phyloP scores from a whole-genome alignment of 2,113 vertebrate genomes.

The Sebastes schlegelii region DNA sequence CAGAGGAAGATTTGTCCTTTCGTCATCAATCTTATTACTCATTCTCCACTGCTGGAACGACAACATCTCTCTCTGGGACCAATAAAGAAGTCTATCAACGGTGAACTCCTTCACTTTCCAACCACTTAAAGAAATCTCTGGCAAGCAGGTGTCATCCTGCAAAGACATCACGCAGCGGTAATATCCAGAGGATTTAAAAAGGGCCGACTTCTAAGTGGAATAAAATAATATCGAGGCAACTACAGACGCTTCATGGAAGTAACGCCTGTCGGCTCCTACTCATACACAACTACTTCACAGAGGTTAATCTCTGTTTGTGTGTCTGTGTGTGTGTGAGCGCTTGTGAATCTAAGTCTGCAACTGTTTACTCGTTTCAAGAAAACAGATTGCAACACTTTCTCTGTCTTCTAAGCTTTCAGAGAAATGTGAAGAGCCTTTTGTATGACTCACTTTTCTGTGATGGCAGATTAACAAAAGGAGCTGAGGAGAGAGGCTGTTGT shows the following conservation, averaged over 20 bases:
- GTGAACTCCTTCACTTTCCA: constrained; percentile 14
- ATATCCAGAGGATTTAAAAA: constrained; percentile 16
- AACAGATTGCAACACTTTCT: constrained; percentile 19
- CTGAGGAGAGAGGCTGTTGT: constrained; percentile 5
- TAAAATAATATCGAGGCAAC: constrained; percentile 23
- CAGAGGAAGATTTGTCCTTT: neutral
- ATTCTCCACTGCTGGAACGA: neutral
- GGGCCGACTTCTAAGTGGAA: neutral
- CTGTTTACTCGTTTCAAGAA: constrained; percentile 46
- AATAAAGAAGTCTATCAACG: neutral
- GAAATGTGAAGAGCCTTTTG: constrained; percentile 22
- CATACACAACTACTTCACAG: constrained; percentile 11
- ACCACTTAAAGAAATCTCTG: neutral
- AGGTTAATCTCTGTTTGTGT: constrained; percentile 29
- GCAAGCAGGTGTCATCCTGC: neutral
- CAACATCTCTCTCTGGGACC: neutral
- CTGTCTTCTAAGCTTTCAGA: constrained; percentile 19
- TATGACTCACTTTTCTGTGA: constrained; percentile 18
- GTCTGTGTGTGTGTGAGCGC: constrained; percentile 5
- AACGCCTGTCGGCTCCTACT: constrained; percentile 11
- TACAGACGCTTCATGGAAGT: neutral
- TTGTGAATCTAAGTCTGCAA: constrained; percentile 35
- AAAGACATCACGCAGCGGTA: neutral
- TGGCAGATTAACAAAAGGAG: constrained; percentile 36
- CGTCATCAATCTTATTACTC: neutral